phyloP scores from a whole-genome alignment of 2,888 invertebrate genomes.

The Corythucha ciliata region DNA sequence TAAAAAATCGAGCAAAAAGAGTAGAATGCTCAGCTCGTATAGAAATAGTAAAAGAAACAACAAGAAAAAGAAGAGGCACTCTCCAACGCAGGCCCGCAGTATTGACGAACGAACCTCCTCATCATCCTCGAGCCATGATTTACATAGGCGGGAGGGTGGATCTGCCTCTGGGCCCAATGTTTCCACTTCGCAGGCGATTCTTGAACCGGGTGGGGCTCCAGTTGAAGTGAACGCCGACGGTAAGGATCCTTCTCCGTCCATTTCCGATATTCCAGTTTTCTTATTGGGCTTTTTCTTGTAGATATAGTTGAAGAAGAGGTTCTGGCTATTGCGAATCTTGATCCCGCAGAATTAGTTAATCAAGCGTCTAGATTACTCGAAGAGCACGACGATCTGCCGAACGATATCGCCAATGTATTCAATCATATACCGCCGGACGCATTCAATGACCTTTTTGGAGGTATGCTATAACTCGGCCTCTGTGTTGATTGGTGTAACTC shows the following conservation, averaged over 20 bases:
- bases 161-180: not conserved
- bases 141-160: too few relatives aligned
- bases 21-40: conserved; percentile 23
- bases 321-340: conserved; percentile 44
- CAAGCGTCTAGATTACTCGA: conserved; percentile 58
- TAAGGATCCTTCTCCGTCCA: too few relatives aligned
- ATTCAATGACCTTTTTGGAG: conserved; percentile 71
- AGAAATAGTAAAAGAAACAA: conserved; percentile 28
- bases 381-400: conserved; percentile 63
- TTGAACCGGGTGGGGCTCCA: conserved; percentile 2
- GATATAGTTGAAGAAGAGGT: conserved; percentile 46
- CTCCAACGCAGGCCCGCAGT: conserved; percentile 2
- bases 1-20: too few relatives aligned
- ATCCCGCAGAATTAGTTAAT: conserved; percentile 50
- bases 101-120: too few relatives aligned
- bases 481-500: not conserved
- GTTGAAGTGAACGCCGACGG: too few relatives aligned
- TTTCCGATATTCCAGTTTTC: too few relatives aligned
- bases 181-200: not conserved
- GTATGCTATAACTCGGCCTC: conserved; percentile 41
- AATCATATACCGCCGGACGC: conserved; percentile 71
- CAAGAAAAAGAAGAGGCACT: conserved; percentile 28
- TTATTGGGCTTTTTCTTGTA: conserved; percentile 1
- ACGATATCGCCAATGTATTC: conserved; percentile 66
- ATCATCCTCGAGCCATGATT: too few relatives aligned